Percentiles rank a stretch among this genome's conserved stretches.
These are phyloP conservation scores for Sebastes taczanowskii DNA, from an alignment of 2,797 vertebrate genomes.

Conservation along the genomic window DNA sequence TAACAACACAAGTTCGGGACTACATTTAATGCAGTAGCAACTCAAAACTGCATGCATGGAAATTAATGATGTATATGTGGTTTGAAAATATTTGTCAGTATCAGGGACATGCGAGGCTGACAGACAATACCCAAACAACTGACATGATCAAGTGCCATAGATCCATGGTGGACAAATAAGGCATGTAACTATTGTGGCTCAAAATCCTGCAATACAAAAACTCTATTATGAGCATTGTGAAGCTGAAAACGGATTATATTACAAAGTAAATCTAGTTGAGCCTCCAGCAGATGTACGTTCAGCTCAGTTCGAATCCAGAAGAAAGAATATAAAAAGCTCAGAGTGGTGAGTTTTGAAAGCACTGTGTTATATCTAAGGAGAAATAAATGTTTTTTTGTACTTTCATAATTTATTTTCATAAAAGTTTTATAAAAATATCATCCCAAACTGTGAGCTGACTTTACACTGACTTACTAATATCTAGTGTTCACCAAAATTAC, in stretches of 20 bases:
- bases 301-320: background rate
- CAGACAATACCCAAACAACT: background rate
- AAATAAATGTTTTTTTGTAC: background rate
- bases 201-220: background rate
- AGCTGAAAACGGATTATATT: background rate
- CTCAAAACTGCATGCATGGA: background rate
- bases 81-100: background rate
- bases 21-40: background rate
- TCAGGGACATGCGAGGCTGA: background rate
- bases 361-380: background rate
- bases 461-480: background rate
- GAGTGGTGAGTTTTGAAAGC: background rate
- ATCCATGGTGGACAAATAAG: background rate
- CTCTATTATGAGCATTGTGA: background rate
- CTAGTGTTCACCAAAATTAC: background rate
- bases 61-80: background rate
- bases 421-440: background rate
- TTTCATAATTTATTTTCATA: background rate
- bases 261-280: background rate
- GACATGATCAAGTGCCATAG: background rate
- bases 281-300: background rate
- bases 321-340: background rate
- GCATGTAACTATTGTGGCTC: background rate
- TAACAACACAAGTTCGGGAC: background rate
- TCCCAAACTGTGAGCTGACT: background rate